phyloP scores from a whole-genome alignment of 2,113 vertebrate genomes.

The Xyrauchen texanus region DNA sequence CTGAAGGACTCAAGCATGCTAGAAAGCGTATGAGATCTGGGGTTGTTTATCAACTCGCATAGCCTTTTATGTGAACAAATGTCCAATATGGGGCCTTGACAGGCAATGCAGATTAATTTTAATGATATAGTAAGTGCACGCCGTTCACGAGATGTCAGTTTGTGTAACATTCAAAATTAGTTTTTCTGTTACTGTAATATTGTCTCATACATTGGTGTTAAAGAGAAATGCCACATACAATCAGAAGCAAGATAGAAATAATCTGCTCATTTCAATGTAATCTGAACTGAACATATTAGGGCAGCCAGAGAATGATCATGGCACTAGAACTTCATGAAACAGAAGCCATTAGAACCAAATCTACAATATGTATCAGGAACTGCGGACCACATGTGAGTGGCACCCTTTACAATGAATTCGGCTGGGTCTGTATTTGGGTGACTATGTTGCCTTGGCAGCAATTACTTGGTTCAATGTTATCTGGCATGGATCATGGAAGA shows the following conservation, averaged over 20 bases:
- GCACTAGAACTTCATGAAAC: neutral
- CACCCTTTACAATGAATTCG: conserved; percentile 13
- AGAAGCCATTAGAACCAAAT: neutral
- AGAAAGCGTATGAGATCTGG: conserved; percentile 15
- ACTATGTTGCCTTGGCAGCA: conserved; percentile 41
- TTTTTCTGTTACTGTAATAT: conserved; percentile 19
- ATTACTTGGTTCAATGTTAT: conserved; percentile 43
- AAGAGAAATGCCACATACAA: neutral
- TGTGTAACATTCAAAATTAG: neutral
- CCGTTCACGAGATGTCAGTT: conserved; percentile 8
- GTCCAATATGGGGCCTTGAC: conserved; percentile 26
- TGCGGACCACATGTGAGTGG: neutral
- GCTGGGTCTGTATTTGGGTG: conserved; percentile 14
- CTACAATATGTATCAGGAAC: neutral
- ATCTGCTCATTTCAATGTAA: neutral
- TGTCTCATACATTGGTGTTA: neutral
- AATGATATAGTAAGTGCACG: neutral
- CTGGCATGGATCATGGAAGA: conserved; percentile 28
- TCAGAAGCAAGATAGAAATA: neutral
- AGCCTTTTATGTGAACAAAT: conserved; percentile 42
- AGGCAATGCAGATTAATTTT: conserved; percentile 20
- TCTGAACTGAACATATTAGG: neutral
- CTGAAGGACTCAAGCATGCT: conserved; percentile 16
- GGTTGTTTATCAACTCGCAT: conserved; percentile 16
- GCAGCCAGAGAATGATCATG: neutral